Conservation (phyloP, 2,113 vertebrate species). For the Meleagris gallopavo region DNA sequence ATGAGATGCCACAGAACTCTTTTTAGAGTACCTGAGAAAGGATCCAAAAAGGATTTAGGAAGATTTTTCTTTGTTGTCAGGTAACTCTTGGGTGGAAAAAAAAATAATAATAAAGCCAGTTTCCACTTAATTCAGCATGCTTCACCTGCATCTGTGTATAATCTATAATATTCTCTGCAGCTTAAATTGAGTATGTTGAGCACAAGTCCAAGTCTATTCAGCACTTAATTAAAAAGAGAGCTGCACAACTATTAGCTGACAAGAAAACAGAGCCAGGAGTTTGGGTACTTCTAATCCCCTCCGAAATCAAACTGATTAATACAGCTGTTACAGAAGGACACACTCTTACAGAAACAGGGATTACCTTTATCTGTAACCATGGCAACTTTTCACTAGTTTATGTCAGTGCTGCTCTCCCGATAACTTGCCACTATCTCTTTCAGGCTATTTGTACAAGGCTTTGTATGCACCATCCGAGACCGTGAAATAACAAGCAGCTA, state of each 20-base stretch:
- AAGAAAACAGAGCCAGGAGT: conserved; percentile 31
- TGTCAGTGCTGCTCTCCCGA: conserved; percentile 41
- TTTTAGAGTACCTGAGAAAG: background rate
- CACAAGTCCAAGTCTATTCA: background rate
- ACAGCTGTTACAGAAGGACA: conserved; percentile 49
- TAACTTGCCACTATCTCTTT: conserved; percentile 53
- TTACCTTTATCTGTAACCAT: conserved; percentile 71
- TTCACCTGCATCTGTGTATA: background rate
- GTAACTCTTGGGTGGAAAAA: background rate
- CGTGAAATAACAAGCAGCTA: background rate
- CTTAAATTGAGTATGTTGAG: background rate
- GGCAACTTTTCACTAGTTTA: conserved; percentile 64
- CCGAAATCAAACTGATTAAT: conserved; percentile 56
- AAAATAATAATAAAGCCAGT: background rate
- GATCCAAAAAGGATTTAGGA: background rate
- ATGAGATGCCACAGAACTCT: background rate
- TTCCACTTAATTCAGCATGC: background rate
- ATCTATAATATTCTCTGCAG: background rate
- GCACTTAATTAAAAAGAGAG: background rate
- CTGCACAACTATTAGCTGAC: background rate
- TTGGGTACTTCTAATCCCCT: conserved; percentile 3
- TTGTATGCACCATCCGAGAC: background rate
- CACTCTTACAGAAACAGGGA: conserved; percentile 49
- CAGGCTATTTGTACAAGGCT: conserved; percentile 34
- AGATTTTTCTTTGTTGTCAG: background rate